Conservation (phyloP, 2,113 vertebrate genomes). For the Callaeas wilsoni region DNA sequence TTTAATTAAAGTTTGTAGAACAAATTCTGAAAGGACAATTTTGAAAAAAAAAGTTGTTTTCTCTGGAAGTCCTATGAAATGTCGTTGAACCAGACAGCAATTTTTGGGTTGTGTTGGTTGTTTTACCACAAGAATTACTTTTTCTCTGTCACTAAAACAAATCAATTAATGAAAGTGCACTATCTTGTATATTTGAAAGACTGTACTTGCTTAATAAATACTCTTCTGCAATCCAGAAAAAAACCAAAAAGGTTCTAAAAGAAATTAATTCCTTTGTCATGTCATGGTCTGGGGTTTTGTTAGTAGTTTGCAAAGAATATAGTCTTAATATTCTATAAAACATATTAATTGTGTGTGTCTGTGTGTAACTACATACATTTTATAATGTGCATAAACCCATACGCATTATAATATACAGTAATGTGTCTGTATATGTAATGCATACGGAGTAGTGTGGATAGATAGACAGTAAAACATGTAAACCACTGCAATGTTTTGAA, state of each 20-base stretch:
- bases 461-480: not conserved
- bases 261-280: not conserved
- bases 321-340: not conserved
- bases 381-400: not conserved
- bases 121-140: not conserved
- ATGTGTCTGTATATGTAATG: not conserved
- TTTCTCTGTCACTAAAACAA: not conserved
- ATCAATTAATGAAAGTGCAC: not conserved
- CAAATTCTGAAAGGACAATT: not conserved
- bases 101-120: not conserved
- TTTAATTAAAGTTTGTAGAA: not conserved
- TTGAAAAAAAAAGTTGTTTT: not conserved
- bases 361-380: not conserved
- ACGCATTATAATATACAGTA: not conserved
- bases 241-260: not conserved
- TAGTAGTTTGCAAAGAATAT: not conserved
- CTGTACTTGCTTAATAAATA: not conserved
- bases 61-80: not conserved
- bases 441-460: not conserved
- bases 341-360: not conserved
- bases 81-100: not conserved
- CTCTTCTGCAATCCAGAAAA: not conserved
- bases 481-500: not conserved
- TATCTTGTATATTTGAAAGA: not conserved
- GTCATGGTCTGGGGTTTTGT: not conserved